Percentiles rank a stretch among this genome's conserved stretches.
phyloP scores from a whole-genome alignment of 2,888 invertebrate species.

The Scaptomyza tumidula region DNA sequence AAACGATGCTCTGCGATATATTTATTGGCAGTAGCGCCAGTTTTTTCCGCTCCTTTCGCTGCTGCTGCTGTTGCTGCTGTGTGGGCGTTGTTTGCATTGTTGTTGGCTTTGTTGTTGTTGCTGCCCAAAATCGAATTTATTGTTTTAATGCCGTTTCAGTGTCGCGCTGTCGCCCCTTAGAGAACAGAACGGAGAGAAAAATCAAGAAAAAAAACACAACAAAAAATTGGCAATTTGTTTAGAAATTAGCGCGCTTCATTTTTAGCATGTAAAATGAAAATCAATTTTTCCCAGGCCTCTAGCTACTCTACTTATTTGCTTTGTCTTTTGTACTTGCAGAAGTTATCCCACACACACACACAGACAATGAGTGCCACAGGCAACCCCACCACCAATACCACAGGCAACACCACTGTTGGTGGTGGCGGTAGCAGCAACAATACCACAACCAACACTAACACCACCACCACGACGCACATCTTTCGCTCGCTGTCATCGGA shows the following conservation, averaged over 20 bases:
- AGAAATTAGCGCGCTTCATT: slow-evolving; percentile 73
- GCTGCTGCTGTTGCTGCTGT: slow-evolving; percentile 23
- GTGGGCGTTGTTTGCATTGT: slow-evolving; percentile 42
- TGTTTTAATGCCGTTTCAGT: slow-evolving; percentile 75
- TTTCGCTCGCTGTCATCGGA: slow-evolving; percentile 89
- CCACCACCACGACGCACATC: slow-evolving; percentile 83
- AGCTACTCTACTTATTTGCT: slow-evolving; percentile 7
- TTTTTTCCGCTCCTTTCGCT: slow-evolving; percentile 7
- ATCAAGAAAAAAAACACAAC: background rate
- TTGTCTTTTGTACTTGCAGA: slow-evolving; percentile 20
- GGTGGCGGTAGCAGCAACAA: slow-evolving; percentile 33
- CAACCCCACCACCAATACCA: slow-evolving; percentile 19
- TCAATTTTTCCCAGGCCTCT: slow-evolving; percentile 56
- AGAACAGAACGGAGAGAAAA: background rate
- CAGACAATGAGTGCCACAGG: slow-evolving; percentile 63
- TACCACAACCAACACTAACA: slow-evolving; percentile 29
- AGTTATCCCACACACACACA: slow-evolving; percentile 8
- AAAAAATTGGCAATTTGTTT: slow-evolving; percentile 75
- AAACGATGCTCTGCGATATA: slow-evolving; percentile 50
- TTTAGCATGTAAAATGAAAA: slow-evolving; percentile 70
- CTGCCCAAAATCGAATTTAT: slow-evolving; percentile 75
- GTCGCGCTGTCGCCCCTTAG: slow-evolving; percentile 44
- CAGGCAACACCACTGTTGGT: background rate
- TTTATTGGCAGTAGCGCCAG: slow-evolving; percentile 65
- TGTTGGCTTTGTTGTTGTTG: slow-evolving; percentile 37